Conservation (phyloP, 2,113 vertebrate species). For the Rhodinocichla rosea region DNA sequence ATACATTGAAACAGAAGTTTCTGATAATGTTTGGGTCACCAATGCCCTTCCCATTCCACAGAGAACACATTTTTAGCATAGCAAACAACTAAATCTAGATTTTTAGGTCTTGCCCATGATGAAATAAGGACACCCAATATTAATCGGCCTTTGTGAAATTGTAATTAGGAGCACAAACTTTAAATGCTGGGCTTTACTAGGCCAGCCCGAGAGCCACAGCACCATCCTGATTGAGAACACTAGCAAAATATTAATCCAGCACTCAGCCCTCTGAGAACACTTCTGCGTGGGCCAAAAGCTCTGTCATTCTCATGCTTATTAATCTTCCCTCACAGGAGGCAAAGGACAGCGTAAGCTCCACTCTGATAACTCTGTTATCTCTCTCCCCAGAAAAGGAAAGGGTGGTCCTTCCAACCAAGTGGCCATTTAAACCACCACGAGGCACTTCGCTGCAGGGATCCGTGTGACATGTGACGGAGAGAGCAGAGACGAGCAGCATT, state of each 20-base stretch:
- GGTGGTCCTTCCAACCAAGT: not conserved
- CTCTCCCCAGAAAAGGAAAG: constrained; percentile 42
- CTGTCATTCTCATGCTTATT: not conserved
- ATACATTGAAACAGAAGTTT: constrained; percentile 41
- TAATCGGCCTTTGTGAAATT: not conserved
- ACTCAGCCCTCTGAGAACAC: not conserved
- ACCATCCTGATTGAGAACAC: not conserved
- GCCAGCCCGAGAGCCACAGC: not conserved
- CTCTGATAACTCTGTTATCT: constrained; percentile 57
- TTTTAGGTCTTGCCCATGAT: not conserved
- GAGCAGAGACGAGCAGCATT: not conserved
- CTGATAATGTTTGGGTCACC: not conserved
- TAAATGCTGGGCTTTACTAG: not conserved
- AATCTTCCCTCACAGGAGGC: constrained; percentile 40
- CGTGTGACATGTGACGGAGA: not conserved
- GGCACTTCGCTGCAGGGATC: not conserved
- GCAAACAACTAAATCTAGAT: not conserved
- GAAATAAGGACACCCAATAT: not conserved
- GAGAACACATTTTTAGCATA: not conserved
- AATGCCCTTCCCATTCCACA: not conserved
- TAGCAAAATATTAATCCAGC: not conserved
- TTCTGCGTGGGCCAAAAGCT: not conserved
- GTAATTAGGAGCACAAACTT: not conserved
- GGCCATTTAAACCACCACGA: not conserved
- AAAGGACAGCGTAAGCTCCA: not conserved